A percentile compares a stretch with the other conserved stretches of the same genome.
Conservation (phyloP, 2,888 invertebrate genomes). For the Craniophora ligustri region DNA sequence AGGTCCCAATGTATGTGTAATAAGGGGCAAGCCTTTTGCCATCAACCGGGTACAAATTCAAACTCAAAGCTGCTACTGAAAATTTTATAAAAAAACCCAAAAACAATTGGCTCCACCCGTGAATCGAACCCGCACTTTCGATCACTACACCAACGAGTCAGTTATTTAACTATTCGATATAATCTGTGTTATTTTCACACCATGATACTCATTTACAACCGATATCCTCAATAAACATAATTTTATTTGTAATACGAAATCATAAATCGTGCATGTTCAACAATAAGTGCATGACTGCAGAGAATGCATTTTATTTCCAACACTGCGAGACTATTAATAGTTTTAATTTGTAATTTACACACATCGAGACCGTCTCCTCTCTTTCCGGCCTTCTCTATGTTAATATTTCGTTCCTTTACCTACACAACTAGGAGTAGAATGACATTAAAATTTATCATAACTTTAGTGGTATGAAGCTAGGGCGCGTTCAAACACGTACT, state of each 20-base stretch:
- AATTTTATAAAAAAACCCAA: too few relatives aligned
- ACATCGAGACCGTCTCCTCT: constrained; percentile 53
- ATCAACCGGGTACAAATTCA: too few relatives aligned
- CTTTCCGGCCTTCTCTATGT: constrained; percentile 53
- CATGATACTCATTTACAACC: constrained; percentile 3
- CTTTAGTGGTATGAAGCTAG: constrained; percentile 49
- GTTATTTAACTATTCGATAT: too few relatives aligned
- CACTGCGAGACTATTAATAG: constrained; percentile 51
- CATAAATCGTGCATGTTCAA: constrained; percentile 27
- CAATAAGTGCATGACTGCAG: constrained; percentile 44
- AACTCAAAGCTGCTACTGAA: too few relatives aligned
- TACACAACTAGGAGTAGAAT: constrained; percentile 48
- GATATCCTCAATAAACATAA: constrained; percentile 26
- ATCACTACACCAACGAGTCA: too few relatives aligned
- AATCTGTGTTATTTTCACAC: neutral
- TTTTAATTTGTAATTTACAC: constrained; percentile 59
- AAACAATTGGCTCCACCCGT: too few relatives aligned
- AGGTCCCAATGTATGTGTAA: too few relatives aligned
- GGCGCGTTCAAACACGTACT: constrained; percentile 10
- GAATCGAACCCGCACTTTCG: too few relatives aligned
- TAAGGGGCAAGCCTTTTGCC: too few relatives aligned
- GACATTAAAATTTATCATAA: constrained; percentile 65
- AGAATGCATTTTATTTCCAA: constrained; percentile 47
- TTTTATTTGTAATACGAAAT: constrained; percentile 22
- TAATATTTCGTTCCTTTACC: constrained; percentile 24